phyloP scores from a whole-genome alignment of 2,888 invertebrate genomes.

The Hydraecia micacea region DNA sequence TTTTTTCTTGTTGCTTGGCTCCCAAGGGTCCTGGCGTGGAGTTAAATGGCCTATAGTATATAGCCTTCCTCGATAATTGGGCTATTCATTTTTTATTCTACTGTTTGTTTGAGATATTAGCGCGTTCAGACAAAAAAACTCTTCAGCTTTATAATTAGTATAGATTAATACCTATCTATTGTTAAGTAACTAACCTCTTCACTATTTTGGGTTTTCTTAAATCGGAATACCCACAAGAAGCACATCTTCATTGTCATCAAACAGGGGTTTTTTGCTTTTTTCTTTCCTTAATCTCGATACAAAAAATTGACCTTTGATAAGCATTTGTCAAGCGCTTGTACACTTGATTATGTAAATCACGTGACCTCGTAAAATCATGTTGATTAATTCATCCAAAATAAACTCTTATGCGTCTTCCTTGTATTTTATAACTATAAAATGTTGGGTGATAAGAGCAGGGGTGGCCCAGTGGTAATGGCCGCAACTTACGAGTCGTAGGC shows the following conservation, averaged over 20 bases:
- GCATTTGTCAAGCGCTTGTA: constrained; percentile 2
- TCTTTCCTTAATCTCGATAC: not conserved
- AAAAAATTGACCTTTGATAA: constrained; percentile 37
- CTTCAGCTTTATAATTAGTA: too few species aligned
- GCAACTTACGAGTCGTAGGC: too few species aligned
- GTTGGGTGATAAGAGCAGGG: too few species aligned
- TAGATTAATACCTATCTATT: not conserved
- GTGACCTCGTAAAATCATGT: constrained; percentile 11
- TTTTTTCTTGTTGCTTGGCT: too few species aligned
- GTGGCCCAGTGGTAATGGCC: too few species aligned
- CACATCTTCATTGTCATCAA: not conserved
- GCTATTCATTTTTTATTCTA: too few species aligned
- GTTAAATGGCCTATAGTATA: too few species aligned
- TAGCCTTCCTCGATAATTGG: too few species aligned
- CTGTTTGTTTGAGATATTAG: too few species aligned
- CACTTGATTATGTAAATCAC: constrained; percentile 26
- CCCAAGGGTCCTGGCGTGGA: too few species aligned
- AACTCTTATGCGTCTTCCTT: not conserved
- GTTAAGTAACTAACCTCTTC: not conserved
- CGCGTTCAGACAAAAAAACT: too few species aligned
- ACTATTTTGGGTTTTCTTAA: constrained; percentile 21
- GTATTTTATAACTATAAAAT: not conserved
- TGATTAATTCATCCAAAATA: constrained; percentile 6
- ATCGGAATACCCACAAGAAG: not conserved
- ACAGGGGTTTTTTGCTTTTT: constrained; percentile 23